phyloP scores from a whole-genome alignment of 2,113 vertebrate species.

The Silurus meridionalis region DNA sequence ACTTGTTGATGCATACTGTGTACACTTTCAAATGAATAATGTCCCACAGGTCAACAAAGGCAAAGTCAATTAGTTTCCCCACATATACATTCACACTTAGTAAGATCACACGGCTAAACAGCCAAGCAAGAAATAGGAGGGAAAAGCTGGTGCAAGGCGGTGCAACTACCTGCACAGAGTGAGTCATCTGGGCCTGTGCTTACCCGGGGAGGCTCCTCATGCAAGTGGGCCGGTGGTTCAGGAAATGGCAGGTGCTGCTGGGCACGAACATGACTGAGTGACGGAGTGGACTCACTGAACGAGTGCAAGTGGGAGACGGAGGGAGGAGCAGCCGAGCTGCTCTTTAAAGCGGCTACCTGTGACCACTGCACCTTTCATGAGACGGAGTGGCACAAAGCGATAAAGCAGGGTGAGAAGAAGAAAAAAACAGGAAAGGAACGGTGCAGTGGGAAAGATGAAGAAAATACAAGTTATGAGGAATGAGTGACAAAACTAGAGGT shows the following conservation, averaged over 20 bases:
- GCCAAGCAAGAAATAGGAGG: background rate
- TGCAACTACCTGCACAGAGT: background rate
- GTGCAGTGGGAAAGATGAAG: constrained; percentile 53
- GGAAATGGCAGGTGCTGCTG: constrained; percentile 74
- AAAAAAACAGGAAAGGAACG: constrained; percentile 64
- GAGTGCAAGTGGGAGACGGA: constrained; percentile 85
- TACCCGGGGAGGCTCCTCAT: constrained; percentile 91
- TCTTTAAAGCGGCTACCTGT: constrained; percentile 92
- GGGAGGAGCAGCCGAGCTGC: constrained; percentile 78
- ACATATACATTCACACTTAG: background rate
- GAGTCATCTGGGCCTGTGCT: constrained; percentile 63
- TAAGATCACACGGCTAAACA: background rate
- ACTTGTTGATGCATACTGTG: constrained; percentile 1
- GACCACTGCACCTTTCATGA: constrained; percentile 91
- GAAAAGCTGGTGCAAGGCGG: background rate
- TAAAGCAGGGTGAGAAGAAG: constrained; percentile 70
- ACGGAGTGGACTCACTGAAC: constrained; percentile 88
- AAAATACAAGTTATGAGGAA: constrained; percentile 50
- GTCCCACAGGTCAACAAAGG: background rate
- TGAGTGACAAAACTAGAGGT: constrained; percentile 45
- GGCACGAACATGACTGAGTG: constrained; percentile 70
- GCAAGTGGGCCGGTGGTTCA: constrained; percentile 83
- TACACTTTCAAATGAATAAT: background rate
- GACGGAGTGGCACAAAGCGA: constrained; percentile 80
- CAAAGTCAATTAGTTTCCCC: background rate